phyloP scores from a whole-genome alignment of 2,797 vertebrate species.

The Euphonia xanthogaster region DNA sequence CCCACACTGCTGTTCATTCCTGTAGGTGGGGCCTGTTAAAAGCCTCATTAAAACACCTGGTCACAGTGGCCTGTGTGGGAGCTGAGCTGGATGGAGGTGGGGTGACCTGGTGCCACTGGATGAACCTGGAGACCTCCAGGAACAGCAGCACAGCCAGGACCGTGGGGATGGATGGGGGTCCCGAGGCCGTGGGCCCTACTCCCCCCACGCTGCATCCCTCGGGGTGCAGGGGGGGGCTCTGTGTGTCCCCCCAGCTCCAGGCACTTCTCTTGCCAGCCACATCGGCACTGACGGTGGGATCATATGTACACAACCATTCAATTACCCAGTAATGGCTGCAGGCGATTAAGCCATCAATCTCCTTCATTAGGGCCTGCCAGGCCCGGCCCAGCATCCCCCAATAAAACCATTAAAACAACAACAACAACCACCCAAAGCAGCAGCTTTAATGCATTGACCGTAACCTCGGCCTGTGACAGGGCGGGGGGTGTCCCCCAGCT shows the following conservation, averaged over 20 bases:
- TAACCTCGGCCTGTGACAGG: accelerated
- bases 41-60: neutral
- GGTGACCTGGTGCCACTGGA: accelerated
- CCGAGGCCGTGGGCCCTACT: neutral
- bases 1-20: no score
- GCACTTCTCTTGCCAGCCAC: neutral
- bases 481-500: neutral
- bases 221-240: neutral
- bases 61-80: accelerated
- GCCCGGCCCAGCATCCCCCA: neutral
- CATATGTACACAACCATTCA: constrained; percentile 54
- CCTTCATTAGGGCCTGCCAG: constrained; percentile 53
- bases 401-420: constrained; percentile 37
- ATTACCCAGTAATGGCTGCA: constrained; percentile 47
- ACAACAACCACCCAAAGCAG: neutral
- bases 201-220: accelerated
- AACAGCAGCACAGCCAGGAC: accelerated
- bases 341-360: constrained; percentile 64
- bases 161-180: accelerated
- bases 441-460: neutral
- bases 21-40: neutral
- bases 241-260: neutral
- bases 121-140: neutral
- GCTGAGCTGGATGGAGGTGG: neutral
- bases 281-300: neutral